phyloP scores from a whole-genome alignment of 2,113 vertebrate genomes.

The Melanerpes formicivorus region DNA sequence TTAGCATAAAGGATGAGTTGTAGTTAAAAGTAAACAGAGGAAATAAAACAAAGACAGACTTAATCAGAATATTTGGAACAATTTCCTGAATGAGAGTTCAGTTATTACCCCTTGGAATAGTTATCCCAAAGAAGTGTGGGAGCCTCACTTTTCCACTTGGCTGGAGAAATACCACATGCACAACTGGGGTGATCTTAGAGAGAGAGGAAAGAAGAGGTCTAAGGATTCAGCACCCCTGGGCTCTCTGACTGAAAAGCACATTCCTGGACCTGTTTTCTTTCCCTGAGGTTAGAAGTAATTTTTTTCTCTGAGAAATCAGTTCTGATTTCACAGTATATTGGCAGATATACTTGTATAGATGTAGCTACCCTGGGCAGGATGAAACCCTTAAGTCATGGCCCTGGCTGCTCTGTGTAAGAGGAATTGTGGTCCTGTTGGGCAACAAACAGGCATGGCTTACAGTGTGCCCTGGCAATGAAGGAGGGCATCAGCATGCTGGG shows the following conservation, averaged over 20 bases:
- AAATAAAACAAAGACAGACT: slow-evolving; percentile 24
- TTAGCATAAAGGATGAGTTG: slow-evolving; percentile 28
- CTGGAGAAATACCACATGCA: neutral
- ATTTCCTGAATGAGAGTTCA: neutral
- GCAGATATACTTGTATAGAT: neutral
- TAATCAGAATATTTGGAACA: slow-evolving; percentile 34
- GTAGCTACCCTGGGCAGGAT: neutral
- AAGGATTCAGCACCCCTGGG: neutral
- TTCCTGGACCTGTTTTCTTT: neutral
- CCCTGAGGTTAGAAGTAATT: neutral
- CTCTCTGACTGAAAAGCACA: neutral
- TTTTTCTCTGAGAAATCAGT: neutral
- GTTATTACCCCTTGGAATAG: neutral
- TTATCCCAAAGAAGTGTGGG: neutral
- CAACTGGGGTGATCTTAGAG: neutral
- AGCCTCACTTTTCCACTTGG: neutral
- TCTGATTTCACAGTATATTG: neutral
- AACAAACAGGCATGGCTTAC: accelerated
- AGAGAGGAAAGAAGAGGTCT: neutral
- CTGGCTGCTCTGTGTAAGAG: neutral
- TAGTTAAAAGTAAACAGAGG: neutral
- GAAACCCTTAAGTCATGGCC: neutral
- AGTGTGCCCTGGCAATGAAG: neutral
- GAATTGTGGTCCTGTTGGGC: neutral
- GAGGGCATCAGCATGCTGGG: neutral